A percentile compares a stretch with the other conserved stretches of the same genome.
These are phyloP conservation scores for Mimachlamys varia DNA, from an alignment of 2,888 invertebrate genomes.

Conservation along the genomic window DNA sequence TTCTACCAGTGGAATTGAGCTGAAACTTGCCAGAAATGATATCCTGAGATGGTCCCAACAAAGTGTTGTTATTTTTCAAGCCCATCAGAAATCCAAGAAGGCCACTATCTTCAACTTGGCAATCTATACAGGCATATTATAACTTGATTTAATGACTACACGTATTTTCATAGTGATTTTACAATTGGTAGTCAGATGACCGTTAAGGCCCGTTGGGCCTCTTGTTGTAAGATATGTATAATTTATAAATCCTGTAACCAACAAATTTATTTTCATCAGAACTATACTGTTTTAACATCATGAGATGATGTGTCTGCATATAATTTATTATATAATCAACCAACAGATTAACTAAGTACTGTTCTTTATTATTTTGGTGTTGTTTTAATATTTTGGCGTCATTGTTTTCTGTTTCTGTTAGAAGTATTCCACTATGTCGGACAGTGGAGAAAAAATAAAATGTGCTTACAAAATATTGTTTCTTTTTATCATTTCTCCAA, in stretches of 20 bases:
- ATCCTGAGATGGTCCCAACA: too few relatives aligned
- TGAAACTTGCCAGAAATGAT: too few relatives aligned
- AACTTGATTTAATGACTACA: too few relatives aligned
- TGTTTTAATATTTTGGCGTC: neutral
- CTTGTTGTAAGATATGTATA: too few relatives aligned
- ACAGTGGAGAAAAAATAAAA: conserved; percentile 15
- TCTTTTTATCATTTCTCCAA: neutral
- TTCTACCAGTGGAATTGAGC: too few relatives aligned
- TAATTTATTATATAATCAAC: neutral
- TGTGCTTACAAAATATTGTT: neutral
- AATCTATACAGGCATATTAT: too few relatives aligned
- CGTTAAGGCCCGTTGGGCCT: too few relatives aligned
- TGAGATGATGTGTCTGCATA: neutral
- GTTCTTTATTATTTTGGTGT: neutral
- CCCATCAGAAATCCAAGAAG: too few relatives aligned
- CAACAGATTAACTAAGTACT: neutral
- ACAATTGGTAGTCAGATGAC: too few relatives aligned
- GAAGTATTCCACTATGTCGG: neutral
- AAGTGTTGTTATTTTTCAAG: too few relatives aligned
- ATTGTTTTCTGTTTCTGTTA: neutral
- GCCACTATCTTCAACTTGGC: too few relatives aligned
- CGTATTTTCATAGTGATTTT: too few relatives aligned
- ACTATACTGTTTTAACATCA: neutral
- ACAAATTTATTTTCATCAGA: neutral
- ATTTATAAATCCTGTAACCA: neutral